These are phyloP conservation scores for Hydrotaea diabolus DNA, from an alignment of 2,888 invertebrate species.

Conservation along the genomic window DNA sequence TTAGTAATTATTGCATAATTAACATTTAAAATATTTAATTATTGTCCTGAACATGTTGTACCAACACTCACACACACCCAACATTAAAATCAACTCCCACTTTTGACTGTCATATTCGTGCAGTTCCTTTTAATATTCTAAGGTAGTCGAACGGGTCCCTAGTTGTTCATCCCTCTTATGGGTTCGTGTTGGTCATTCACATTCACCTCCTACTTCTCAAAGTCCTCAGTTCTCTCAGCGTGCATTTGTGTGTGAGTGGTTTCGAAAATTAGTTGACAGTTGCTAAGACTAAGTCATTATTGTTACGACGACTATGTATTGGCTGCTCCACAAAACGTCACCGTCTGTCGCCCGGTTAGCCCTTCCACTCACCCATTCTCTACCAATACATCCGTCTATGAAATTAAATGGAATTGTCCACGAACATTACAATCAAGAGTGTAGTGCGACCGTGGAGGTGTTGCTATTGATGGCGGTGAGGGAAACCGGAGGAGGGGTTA, in stretches of 20 bases:
- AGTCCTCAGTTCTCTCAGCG: not conserved
- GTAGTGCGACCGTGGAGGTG: not conserved
- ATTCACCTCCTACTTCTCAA: not conserved
- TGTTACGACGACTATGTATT: conserved; percentile 43
- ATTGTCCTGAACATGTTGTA: not conserved
- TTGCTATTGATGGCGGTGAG: too few species aligned
- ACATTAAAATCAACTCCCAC: not conserved
- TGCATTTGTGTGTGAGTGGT: conserved; percentile 58
- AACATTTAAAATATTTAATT: not conserved
- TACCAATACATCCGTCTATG: not conserved
- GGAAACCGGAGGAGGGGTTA: conserved; percentile 26
- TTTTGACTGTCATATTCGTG: not conserved
- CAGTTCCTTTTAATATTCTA: not conserved
- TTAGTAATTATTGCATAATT: conserved; percentile 8
- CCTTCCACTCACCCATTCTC: not conserved
- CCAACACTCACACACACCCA: not conserved
- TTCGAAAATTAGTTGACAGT: conserved; percentile 66
- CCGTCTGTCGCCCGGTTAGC: not conserved
- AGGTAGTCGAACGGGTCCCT: not conserved
- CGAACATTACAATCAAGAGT: conserved; percentile 1
- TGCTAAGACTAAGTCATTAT: conserved; percentile 65
- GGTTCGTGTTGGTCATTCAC: conserved; percentile 8
- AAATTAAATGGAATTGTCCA: not conserved
- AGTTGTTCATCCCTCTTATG: not conserved
- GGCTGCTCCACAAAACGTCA: not conserved